Evolutionary conservation across 2,888 invertebrate genomes (phyloP).

Genomic region (Boloria euphrosyne): DNA sequence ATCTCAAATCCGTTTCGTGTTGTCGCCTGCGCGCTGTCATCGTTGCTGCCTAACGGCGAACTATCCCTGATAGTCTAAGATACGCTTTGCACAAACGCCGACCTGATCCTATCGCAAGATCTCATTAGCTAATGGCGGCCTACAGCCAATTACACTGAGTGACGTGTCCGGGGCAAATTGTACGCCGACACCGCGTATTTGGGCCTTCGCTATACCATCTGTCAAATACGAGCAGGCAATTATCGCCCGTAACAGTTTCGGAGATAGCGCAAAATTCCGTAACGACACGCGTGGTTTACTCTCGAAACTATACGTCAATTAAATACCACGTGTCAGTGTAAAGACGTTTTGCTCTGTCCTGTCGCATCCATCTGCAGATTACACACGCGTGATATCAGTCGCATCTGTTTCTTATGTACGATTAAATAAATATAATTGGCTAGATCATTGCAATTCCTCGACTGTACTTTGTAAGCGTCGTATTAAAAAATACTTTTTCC

Average conservation of each 20-base stretch:
- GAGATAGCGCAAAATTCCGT: constrained; percentile 24
- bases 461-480: constrained; percentile 14
- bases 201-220: constrained; percentile 24
- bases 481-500: constrained; percentile 15
- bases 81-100: constrained; percentile 46
- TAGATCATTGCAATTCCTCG: constrained; percentile 22
- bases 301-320: constrained; percentile 38
- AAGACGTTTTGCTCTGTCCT: constrained; percentile 31
- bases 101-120: constrained; percentile 47
- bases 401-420: constrained; percentile 30
- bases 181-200: constrained; percentile 39
- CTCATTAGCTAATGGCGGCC: constrained; percentile 66
- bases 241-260: constrained; percentile 20
- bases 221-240: constrained; percentile 21
- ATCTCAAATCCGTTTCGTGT: constrained; percentile 41
- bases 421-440: constrained; percentile 38
- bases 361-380: constrained; percentile 35
- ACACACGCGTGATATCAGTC: constrained; percentile 31
- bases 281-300: constrained; percentile 19
- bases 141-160: constrained; percentile 74
- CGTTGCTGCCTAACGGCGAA: constrained; percentile 27
- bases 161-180: constrained; percentile 77
- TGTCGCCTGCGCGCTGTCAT: constrained; percentile 45
- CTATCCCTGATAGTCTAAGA: constrained; percentile 21
- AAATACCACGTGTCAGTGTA: constrained; percentile 35